Base-by-base conservation (phyloP, 2,113 vertebrate genomes). In the Tinamus guttatus region DNA sequence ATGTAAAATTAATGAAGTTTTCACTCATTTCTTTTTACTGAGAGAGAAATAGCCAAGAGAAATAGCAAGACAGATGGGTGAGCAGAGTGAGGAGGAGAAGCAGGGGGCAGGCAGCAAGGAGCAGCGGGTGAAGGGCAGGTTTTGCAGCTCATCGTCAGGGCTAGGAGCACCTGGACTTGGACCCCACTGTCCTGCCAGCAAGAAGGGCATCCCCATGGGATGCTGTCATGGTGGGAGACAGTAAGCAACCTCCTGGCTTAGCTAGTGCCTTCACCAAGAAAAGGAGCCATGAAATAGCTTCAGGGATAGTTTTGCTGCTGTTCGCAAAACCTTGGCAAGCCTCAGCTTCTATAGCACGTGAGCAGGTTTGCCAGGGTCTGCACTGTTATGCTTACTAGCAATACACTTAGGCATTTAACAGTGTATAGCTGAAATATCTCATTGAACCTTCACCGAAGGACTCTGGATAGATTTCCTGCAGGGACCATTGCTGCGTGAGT, bases 61-160 rank as follows among this genome's bases (percentile, higher is more conserved):
- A 94, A 93, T n/a, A 79, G 21, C 16, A 36, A 71, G 5, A 40
- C 85, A 83, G 78, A 79, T 73, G 89, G 81, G 8, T 11, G 71
- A 85, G 67, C 69, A 56, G 70, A 52, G 75, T 28, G 54, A 91
- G 52, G 65, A 96, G 91, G 83, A 91, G 78, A 17, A 51, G 2
- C 68, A 88, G 92, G 92, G 83, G 56, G 43, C 82, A 90, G 81
- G 47, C 2, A 73, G 41, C 9, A 19, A 85, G 67, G 30, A 13
- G 36, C 5, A 62, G 52, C 52, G 27, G 75, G 25, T 17, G 28
- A 70, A 85, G 27, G 34, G 32, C 6, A n/a, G 68, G n/a, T 32
- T n/a, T 81, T 3, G 64, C 87, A 54, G 58, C 43, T 82, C 69
- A 47, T 81, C 62, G 75, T 81, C 85, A 79, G 70, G 65, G 81